Percentiles rank a stretch among this genome's conserved stretches.
These are phyloP conservation scores for Cataglyphis rosenhaueri DNA, from an alignment of 2,888 invertebrate species.

Conservation along the genomic window DNA sequence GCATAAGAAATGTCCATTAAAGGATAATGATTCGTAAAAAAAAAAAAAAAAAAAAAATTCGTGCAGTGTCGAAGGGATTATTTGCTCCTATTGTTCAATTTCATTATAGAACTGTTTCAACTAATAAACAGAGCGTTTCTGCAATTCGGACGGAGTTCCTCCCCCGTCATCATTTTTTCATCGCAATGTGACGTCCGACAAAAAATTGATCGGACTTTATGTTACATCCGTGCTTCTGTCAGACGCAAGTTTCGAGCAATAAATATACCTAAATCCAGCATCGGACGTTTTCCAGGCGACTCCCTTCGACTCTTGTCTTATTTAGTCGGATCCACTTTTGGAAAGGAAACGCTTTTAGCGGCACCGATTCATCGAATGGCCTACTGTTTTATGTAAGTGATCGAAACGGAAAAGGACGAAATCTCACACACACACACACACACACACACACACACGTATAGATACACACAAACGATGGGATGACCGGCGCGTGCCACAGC, in stretches of 20 bases:
- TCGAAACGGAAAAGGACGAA: background rate
- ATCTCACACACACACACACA: background rate
- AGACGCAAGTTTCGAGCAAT: background rate
- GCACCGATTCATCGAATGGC: background rate
- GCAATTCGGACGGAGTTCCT: background rate
- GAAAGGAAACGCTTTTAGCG: constrained; percentile 4
- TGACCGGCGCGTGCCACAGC: constrained; percentile 28
- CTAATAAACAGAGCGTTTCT: background rate
- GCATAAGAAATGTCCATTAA: background rate
- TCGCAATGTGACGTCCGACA: background rate
- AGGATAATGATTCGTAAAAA: too few species aligned
- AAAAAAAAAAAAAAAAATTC: background rate
- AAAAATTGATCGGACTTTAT: background rate
- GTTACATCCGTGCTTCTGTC: background rate
- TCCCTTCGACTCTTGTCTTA: background rate
- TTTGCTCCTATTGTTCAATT: background rate
- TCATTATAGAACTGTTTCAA: background rate
- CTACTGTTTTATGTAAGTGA: background rate
- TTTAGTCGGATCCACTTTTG: background rate
- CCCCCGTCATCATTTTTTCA: background rate
- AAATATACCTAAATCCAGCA: background rate
- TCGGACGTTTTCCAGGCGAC: background rate
- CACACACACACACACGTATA: background rate
- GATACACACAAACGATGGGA: background rate
- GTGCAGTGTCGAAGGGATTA: background rate